A percentile compares a stretch with the other conserved stretches of the same genome.
These are phyloP conservation scores for Tor tambroides DNA, from an alignment of 2,113 vertebrate genomes.

Conservation along the genomic window DNA sequence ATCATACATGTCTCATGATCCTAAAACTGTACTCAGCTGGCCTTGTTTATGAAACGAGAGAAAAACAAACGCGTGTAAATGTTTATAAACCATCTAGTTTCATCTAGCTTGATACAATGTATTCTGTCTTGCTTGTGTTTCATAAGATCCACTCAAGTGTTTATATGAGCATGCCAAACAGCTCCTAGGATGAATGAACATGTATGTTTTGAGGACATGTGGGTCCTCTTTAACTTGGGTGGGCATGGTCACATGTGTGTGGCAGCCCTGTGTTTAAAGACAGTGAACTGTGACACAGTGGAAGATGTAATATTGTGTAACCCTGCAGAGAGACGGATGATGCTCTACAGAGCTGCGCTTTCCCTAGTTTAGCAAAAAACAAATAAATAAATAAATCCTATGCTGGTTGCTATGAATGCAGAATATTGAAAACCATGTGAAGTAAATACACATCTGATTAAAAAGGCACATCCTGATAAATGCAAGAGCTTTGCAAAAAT, in stretches of 20 bases:
- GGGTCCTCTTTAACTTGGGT: slow-evolving; percentile 34
- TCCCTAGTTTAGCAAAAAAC: neutral
- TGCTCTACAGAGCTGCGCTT: neutral
- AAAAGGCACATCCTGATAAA: neutral
- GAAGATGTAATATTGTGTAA: neutral
- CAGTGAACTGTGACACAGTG: neutral
- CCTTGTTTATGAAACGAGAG: neutral
- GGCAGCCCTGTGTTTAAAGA: neutral
- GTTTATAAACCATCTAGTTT: neutral
- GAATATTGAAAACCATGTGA: neutral
- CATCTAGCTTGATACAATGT: neutral
- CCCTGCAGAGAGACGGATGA: neutral
- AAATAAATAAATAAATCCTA: neutral
- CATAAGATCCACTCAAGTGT: neutral
- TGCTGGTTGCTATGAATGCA: neutral
- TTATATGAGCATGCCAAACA: neutral
- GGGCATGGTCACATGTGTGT: neutral
- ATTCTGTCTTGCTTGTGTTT: neutral
- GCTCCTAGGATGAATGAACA: slow-evolving; percentile 25
- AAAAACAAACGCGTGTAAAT: neutral
- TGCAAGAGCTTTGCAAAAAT: neutral
- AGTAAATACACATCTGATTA: neutral
- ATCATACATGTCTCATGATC: neutral
- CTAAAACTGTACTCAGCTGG: neutral
- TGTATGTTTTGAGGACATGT: neutral